These are phyloP conservation scores for Limnephilus rhombicus DNA, from an alignment of 2,888 invertebrate genomes.

Conservation along the genomic window DNA sequence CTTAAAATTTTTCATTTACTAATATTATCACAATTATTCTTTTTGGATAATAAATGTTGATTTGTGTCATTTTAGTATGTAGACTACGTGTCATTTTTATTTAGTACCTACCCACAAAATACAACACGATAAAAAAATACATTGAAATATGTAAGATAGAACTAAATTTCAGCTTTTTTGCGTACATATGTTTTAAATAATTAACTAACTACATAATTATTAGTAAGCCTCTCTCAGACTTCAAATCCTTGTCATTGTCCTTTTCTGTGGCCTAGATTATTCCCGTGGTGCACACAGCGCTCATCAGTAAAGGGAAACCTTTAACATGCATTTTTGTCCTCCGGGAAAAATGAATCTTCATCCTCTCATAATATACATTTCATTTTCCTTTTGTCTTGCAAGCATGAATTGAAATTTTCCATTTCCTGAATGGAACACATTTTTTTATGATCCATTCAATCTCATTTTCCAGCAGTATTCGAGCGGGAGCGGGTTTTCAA, in stretches of 20 bases:
- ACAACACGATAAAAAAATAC: no score
- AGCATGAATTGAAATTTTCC: background rate
- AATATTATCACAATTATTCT: background rate
- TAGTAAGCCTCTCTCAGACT: background rate
- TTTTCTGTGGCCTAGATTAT: background rate
- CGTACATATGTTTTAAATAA: background rate
- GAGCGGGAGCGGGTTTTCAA: constrained; percentile 14
- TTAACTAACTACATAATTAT: background rate
- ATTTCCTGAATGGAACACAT: background rate
- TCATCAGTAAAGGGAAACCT: background rate
- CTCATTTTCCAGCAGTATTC: background rate
- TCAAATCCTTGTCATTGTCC: background rate
- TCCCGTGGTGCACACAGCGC: background rate
- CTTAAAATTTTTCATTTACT: no score
- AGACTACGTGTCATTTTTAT: no score
- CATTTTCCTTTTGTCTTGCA: background rate
- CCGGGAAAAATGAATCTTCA: background rate
- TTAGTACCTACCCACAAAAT: no score
- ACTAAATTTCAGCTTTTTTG: background rate
- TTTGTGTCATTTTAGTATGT: no score
- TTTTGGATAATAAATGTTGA: no score
- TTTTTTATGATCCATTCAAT: background rate
- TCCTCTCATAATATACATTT: background rate
- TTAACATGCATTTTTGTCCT: background rate
- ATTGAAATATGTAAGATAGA: no score